Evolutionary conservation across 2,888 invertebrate genomes (phyloP), one percentile per base, ranked within the genome.

Genomic region (Oligia strigilis): DNA sequence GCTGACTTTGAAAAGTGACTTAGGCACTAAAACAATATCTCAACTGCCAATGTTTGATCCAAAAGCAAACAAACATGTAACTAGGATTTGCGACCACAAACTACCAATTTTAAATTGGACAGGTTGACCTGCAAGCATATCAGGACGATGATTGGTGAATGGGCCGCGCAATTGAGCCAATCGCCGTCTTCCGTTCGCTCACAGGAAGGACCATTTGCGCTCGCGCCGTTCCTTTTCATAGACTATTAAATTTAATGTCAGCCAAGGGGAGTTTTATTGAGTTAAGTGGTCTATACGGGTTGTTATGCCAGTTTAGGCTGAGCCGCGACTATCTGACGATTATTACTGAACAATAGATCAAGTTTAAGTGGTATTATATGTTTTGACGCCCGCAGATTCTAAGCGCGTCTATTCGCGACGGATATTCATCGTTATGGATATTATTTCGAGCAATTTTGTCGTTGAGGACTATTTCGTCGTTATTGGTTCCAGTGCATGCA

Each of bases 191-290:
- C 97, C 97, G 96, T 93, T 95, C 92, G 89, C 89, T 89, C 91
- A 93, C 96, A 96, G 97, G 96, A 96, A 96, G 94, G 90, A 92
- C 92, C 94, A 93, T 95, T 95, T 95, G 94, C 91, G 92, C 91
- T 90, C 91, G 91, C 94, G 94, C 91, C 92, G 93, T 94, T 95
- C 91, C 96, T 95, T 96, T 96, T 96, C 96, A 97, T 94, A 96
- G 94, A 94, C 96, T 94, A 96, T 96, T 97, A 96, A 96, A 96
- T 95, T 95, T 95, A 96, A 95, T 96, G 94, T 91, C 91, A 92
- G 89, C 91, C 94, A 94, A 96, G 96, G 97, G 97, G 96, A 95
- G 89, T 94, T 95, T 96, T 96, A 97, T 96, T 96, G 96, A 95
- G 94, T 96, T 96, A 96, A 96, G 95, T 96, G 95, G 95, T 84